Conservation (phyloP, 2,888 invertebrate species). For the Operophtera brumata region DNA sequence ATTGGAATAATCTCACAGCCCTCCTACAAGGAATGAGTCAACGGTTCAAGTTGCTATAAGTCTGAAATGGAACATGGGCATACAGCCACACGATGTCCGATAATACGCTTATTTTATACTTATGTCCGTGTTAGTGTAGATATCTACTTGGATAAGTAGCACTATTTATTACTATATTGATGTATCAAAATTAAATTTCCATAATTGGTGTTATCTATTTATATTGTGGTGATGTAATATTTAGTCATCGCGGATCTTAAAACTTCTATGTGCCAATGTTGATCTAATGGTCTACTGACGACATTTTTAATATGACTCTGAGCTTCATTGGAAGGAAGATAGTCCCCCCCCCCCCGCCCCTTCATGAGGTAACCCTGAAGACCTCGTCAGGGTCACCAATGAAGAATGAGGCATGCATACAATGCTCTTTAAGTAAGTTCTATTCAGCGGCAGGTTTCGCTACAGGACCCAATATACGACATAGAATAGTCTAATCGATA, state of each 20-base stretch:
- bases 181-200: slow-evolving; percentile 53
- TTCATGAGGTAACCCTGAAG: too few species aligned
- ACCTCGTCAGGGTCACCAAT: too few species aligned
- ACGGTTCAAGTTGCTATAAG: slow-evolving; percentile 46
- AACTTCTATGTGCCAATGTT: slow-evolving; percentile 4
- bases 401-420: too few species aligned
- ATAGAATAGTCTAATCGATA: too few species aligned
- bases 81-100: slow-evolving; percentile 69
- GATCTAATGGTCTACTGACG: not conserved
- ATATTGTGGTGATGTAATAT: slow-evolving; percentile 44
- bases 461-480: too few species aligned
- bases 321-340: too few species aligned
- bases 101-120: slow-evolving; percentile 79
- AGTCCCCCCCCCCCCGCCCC: too few species aligned
- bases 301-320: not conserved
- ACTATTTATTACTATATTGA: slow-evolving; percentile 54
- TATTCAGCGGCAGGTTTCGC: too few species aligned
- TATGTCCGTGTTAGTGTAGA: slow-evolving; percentile 73
- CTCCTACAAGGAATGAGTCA: slow-evolving; percentile 26
- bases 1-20: slow-evolving; percentile 9
- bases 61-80: slow-evolving; percentile 75
- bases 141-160: slow-evolving; percentile 71
- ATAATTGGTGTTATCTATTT: slow-evolving; percentile 46
- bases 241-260: slow-evolving; percentile 27
- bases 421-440: too few species aligned